phyloP scores from a whole-genome alignment of 2,797 vertebrate species.

The Acipenser transmontanus region DNA sequence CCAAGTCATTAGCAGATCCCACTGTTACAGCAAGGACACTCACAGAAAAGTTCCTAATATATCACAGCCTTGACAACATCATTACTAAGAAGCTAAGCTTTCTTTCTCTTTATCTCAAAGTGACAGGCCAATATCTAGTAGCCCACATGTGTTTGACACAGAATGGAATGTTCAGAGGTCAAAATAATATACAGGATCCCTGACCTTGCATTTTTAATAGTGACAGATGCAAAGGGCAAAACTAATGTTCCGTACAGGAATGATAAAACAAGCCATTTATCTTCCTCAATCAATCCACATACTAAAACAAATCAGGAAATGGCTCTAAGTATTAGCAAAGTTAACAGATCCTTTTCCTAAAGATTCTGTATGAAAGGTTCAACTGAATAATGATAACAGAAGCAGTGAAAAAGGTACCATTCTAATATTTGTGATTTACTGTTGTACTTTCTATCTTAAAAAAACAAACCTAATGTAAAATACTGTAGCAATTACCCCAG shows the following conservation, averaged over 20 bases:
- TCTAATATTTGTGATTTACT: too few species aligned
- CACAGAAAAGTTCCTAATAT: slow-evolving; percentile 55
- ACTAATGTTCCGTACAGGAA: slow-evolving; percentile 35
- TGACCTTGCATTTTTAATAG: slow-evolving; percentile 38
- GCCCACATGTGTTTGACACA: slow-evolving; percentile 18
- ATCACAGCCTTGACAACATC: slow-evolving; percentile 50
- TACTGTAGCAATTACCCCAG: too few species aligned
- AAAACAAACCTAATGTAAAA: too few species aligned
- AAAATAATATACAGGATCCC: slow-evolving; percentile 37
- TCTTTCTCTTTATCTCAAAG: slow-evolving; percentile 41
- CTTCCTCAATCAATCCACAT: too few species aligned
- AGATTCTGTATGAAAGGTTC: too few species aligned
- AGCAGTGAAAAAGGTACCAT: too few species aligned
- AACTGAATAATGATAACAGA: too few species aligned
- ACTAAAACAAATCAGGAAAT: too few species aligned
- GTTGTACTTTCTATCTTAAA: too few species aligned
- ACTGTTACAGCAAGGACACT: slow-evolving; percentile 21
- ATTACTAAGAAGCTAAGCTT: slow-evolving; percentile 53
- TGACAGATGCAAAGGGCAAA: slow-evolving; percentile 44
- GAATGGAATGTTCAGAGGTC: slow-evolving; percentile 43
- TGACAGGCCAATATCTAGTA: slow-evolving; percentile 12
- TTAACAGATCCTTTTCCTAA: too few species aligned
- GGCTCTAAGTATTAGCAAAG: too few species aligned
- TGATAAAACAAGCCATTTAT: slow-evolving; percentile 19
- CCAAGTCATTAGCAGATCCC: too few species aligned